Evolutionary conservation across 2,113 vertebrate species (phyloP), one percentile per base, ranked within the genome.

Genomic region (Girardinichthys multiradiatus): DNA sequence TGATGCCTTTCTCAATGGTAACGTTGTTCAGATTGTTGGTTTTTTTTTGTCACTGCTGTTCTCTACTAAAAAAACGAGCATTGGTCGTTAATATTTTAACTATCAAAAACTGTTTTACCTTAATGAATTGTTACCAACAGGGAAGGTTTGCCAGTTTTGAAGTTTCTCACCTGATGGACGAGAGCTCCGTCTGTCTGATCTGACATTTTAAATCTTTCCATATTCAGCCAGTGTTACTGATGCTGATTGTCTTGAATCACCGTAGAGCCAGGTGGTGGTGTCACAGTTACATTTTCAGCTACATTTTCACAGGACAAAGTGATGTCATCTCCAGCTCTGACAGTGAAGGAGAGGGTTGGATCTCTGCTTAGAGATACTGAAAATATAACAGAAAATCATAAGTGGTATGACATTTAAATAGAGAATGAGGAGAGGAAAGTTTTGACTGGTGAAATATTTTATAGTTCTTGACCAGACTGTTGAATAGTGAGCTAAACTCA

Each of bases 191-290:
- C 57, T 61, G 57, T 68, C n/a, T 54, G 42, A 61, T 15, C 15
- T 60, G 5, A 1, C 15, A 15, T 26, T 9, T 26, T 9, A 31
- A n/a, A 76, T 19, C 14, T 37, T 2, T 2, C 73, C 1, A 28
- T 0, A n/a, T 21, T 2, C 4, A 51, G 48, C 8, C 57, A 69
- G 21, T 17, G 17, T 24, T 10, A 30, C 45, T 39, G 26, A 1
- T 19, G 3, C 0, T 62, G 3, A 0, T 27, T 15, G 2, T 63
- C 2, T 30, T 57, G 9, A 45, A 0, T 4, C 9, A 0, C 0
- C 24, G 45, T 64, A 57, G 45, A 57, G 0, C 74, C 74, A 76
- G 28, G 1, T 11, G 3, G 24, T 69, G 8, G 8, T 57, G 57
- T 51, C 0, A 54, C 73, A 75, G 57, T 8, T 51, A 7, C 31